phyloP scores from a whole-genome alignment of 2,888 invertebrate species.

The Rapana venosa region DNA sequence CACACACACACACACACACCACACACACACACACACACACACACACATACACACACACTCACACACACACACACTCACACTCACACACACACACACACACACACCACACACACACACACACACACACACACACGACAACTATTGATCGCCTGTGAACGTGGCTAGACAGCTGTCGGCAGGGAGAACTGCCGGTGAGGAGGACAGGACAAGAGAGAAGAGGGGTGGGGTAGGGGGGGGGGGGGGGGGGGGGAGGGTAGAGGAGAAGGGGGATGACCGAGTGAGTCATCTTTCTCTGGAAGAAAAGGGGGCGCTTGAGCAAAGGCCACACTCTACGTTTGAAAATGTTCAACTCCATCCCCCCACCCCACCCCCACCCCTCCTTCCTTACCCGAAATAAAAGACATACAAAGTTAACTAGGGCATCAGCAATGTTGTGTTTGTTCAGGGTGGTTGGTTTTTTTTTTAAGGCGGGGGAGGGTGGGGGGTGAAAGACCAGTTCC shows the following conservation, averaged over 20 bases:
- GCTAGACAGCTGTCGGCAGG: slow-evolving; percentile 6
- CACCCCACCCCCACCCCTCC: too few species aligned
- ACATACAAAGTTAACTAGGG: too few species aligned
- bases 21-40: not conserved
- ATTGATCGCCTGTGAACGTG: not conserved
- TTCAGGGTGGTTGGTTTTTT: too few species aligned
- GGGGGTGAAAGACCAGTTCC: too few species aligned
- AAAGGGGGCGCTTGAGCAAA: too few species aligned
- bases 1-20: too few species aligned
- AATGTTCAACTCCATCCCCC: too few species aligned
- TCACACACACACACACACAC: not conserved
- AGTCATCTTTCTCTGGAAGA: not conserved
- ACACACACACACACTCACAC: not conserved
- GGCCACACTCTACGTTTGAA: too few species aligned
- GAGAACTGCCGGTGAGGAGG: not conserved
- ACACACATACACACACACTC: not conserved
- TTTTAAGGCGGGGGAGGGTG: too few species aligned
- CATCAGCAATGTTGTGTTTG: too few species aligned
- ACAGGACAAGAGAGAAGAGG: too few species aligned
- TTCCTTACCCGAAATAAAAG: too few species aligned
- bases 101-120: not conserved
- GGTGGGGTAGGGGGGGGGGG: not conserved
- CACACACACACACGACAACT: not conserved
- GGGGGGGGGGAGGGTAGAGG: not conserved
- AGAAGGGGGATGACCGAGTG: not conserved